These are phyloP conservation scores for Drosophila carrolli DNA, from an alignment of 1,140 invertebrate genomes.

Conservation along the genomic window DNA sequence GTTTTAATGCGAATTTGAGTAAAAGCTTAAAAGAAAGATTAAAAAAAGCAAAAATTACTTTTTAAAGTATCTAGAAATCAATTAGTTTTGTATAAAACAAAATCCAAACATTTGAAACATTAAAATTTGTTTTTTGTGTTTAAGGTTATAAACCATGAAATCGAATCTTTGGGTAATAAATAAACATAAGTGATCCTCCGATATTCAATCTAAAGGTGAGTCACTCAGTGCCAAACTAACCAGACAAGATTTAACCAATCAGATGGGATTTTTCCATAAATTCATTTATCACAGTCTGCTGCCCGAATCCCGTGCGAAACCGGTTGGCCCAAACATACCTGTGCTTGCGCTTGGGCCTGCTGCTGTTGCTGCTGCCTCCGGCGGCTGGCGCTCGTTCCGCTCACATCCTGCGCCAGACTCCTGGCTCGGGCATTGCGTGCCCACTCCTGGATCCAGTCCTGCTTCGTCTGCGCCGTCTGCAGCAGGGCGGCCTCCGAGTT, in stretches of 20 bases:
- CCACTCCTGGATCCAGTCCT: slow-evolving; percentile 84
- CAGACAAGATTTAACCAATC: slow-evolving; percentile 5
- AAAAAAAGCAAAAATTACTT: too few species aligned
- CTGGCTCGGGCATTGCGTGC: slow-evolving; percentile 79
- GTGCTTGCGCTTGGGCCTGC: slow-evolving; percentile 48
- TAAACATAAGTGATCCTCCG: not conserved
- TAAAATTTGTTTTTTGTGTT: too few species aligned
- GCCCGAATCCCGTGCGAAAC: slow-evolving; percentile 5
- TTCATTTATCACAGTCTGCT: not conserved
- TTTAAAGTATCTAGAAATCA: too few species aligned
- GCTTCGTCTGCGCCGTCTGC: slow-evolving; percentile 79
- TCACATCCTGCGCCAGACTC: slow-evolving; percentile 74
- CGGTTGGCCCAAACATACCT: slow-evolving; percentile 39
- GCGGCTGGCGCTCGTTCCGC: slow-evolving; percentile 54
- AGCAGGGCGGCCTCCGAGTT: slow-evolving; percentile 68
- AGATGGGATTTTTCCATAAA: slow-evolving; percentile 22
- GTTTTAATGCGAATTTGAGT: not conserved
- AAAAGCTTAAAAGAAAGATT: too few species aligned
- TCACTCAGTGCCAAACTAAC: slow-evolving; percentile 3
- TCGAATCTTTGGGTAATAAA: not conserved
- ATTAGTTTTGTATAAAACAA: too few species aligned
- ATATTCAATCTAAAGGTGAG: not conserved
- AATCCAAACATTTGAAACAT: too few species aligned
- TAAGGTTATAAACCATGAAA: too few species aligned
- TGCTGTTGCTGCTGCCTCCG: slow-evolving; percentile 60